These are phyloP conservation scores for Aurelia sp. DNA, from an alignment of 30 jellyfish, hydroid and myxozoan species.

Conservation along the genomic window DNA sequence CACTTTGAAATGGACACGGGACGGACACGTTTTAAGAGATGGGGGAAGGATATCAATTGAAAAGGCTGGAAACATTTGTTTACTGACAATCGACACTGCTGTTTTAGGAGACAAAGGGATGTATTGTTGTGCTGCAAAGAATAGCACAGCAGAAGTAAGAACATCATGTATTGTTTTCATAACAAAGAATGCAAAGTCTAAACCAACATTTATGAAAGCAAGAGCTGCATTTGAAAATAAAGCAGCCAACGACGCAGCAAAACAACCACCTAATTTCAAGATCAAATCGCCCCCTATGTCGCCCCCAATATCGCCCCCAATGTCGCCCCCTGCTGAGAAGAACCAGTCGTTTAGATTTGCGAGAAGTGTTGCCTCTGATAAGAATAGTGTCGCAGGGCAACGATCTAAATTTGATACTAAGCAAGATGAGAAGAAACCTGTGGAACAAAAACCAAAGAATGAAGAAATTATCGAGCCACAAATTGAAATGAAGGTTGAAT, in stretches of 20 bases:
- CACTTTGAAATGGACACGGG: slow-evolving; percentile 72
- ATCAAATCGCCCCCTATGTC: slow-evolving; percentile 23
- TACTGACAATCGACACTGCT: slow-evolving; percentile 44
- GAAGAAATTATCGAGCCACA: slow-evolving; percentile 14
- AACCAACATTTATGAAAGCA: slow-evolving; percentile 46
- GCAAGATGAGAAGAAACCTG: not conserved
- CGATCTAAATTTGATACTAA: slow-evolving; percentile 11
- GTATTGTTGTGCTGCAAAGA: slow-evolving; percentile 78
- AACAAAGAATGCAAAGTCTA: slow-evolving; percentile 29
- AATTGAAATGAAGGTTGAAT: slow-evolving; percentile 9
- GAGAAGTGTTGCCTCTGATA: not conserved
- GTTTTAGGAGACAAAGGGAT: slow-evolving; percentile 67
- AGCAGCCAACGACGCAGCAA: not conserved
- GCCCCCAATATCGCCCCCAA: slow-evolving; percentile 26
- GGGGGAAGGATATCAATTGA: slow-evolving; percentile 57
- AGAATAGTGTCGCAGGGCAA: not conserved
- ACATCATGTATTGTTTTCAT: slow-evolving; percentile 63
- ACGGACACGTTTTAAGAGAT: slow-evolving; percentile 32
- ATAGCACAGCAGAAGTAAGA: slow-evolving; percentile 67
- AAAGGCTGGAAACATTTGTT: slow-evolving; percentile 24
- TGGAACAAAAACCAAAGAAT: not conserved
- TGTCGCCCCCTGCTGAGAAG: slow-evolving; percentile 29
- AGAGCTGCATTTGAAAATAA: slow-evolving; percentile 53
- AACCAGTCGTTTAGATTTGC: not conserved
- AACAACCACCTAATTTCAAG: not conserved